These are phyloP conservation scores for Enteromius thamalakanensis DNA, from an alignment of 2,797 vertebrate species.

Conservation along the genomic window DNA sequence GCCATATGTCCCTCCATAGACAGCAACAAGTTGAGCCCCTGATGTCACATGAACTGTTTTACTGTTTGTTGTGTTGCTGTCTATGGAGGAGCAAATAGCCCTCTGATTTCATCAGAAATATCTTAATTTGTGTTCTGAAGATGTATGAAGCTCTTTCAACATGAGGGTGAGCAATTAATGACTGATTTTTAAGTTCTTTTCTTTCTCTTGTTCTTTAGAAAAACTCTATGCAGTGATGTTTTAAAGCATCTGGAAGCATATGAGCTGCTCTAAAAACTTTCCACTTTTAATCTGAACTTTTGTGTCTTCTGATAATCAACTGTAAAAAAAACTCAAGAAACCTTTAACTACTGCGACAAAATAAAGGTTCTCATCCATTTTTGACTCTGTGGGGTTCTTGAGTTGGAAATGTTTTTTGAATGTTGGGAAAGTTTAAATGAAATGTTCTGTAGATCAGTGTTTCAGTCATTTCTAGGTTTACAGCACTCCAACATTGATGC, in stretches of 20 bases:
- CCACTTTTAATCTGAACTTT: background rate
- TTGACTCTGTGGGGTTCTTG: background rate
- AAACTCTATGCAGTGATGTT: background rate
- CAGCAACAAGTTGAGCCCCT: no score
- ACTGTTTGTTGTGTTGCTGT: no score
- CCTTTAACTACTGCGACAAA: background rate
- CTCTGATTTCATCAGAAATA: no score
- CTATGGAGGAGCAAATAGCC: no score
- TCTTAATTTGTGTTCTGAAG: no score
- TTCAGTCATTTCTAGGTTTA: no score
- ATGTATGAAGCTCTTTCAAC: no score
- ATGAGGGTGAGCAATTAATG: no score
- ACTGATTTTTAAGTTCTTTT: background rate
- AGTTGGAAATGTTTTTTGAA: background rate
- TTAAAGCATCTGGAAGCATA: background rate
- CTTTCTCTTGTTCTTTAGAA: background rate
- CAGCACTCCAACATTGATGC: no score
- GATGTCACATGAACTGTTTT: no score
- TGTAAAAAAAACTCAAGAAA: background rate
- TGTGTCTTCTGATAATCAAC: background rate
- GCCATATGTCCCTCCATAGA: no score
- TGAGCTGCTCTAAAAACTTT: background rate
- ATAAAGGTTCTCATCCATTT: background rate
- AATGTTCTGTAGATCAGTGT: background rate
- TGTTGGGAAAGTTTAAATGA: background rate